Evolutionary conservation across 2,797 vertebrate species (phyloP), one percentile per base, ranked within the genome.

Genomic region (Chiloscyllium punctatum): DNA sequence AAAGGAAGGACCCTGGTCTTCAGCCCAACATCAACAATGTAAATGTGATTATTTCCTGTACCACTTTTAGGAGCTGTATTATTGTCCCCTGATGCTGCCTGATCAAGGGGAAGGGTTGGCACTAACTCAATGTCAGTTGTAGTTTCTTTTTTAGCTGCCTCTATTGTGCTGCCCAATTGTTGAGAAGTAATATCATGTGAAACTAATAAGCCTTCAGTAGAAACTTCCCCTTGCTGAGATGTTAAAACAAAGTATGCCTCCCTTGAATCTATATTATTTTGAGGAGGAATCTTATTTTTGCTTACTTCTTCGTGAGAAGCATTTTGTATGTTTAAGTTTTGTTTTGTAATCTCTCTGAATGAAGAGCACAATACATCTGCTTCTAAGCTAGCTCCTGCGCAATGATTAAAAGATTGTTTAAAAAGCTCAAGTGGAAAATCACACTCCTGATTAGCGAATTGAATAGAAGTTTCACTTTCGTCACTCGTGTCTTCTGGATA

Each of bases 251-350:
- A 27, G 77, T 25, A 72, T 13, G 68, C 37, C 37, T 51, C 69
- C 5, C 15, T 25, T 57, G 27, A 27, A 77, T 74, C 30, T 9
- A 95, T 3, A 8, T 18, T n/a, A 95, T 27, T 57, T 95, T 77
- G 94, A 95, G 30, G 7, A 69, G 90, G 21, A 25, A 25, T 33
- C 27, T 77, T 71, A 77, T 8, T 33, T 51, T 27, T 30, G 53
- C 9, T 69, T 74, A 27, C 42, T 71, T 74, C 94, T n/a, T 72
- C 13, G 30, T 25, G 25, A n/a, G 27, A 95, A 72, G 33, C 18
- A 77, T 95, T 95, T 7, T 25, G 51, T 94, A 30, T 94, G 8
- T 6, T 57, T 53, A 77, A 74, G 71, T 95, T 95, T 74, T 95
- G 42, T 53, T 23, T 16, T 77, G 48, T 95, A 25, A 33, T 77